Conservation (phyloP, 1,140 invertebrate genomes). For the Drosophila athabasca region DNA sequence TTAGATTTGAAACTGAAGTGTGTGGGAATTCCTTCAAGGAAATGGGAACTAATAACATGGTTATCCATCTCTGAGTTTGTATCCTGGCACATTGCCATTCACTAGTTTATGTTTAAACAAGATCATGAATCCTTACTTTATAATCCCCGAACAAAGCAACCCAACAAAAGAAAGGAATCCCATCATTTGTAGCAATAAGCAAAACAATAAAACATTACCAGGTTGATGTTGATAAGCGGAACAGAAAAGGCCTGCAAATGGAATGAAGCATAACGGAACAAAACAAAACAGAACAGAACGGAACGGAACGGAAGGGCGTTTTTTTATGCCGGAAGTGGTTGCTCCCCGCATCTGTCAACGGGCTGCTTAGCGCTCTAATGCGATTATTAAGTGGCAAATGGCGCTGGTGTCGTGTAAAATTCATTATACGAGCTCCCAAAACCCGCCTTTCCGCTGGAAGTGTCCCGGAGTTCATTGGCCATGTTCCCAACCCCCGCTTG, state of each 20-base stretch:
- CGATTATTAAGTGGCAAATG: constrained; percentile 79
- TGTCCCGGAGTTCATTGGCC: constrained; percentile 29
- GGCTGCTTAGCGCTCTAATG: constrained; percentile 76
- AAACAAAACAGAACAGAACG: neutral
- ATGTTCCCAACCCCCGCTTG: constrained; percentile 18
- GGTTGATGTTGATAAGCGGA: constrained; percentile 68
- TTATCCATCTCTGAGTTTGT: neutral
- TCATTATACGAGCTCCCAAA: constrained; percentile 68
- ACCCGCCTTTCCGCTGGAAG: constrained; percentile 12
- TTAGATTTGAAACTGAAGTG: constrained; percentile 3
- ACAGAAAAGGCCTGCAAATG: too few relatives aligned
- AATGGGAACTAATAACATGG: too few relatives aligned
- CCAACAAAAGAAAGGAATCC: constrained; percentile 19
- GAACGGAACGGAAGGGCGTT: constrained; percentile 24
- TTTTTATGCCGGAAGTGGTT: constrained; percentile 14
- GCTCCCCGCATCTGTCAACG: constrained; percentile 50
- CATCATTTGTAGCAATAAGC: constrained; percentile 73
- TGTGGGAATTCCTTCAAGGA: too few relatives aligned
- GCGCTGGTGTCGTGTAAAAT: constrained; percentile 74
- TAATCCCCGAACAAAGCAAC: constrained; percentile 4
- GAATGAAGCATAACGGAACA: constrained; percentile 7
- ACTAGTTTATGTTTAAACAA: neutral
- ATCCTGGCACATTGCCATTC: constrained; percentile 22
- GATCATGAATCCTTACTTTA: constrained; percentile 32
- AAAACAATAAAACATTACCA: constrained; percentile 72